Evolutionary conservation across 2,888 invertebrate species (phyloP), one percentile per base, ranked within the genome.

Genomic region (Cephalotes varians): DNA sequence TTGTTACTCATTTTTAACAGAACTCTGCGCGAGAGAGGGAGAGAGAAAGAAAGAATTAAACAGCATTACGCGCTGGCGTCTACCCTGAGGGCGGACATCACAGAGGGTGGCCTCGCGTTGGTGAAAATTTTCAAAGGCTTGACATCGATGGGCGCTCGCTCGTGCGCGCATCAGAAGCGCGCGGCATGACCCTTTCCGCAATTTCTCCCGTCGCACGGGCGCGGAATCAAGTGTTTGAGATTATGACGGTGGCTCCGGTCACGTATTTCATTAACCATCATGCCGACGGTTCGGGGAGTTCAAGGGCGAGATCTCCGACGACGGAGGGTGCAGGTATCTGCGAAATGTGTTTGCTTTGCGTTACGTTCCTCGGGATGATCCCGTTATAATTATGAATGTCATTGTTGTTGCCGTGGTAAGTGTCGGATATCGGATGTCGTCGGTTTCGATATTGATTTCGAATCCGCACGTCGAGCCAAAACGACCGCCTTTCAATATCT

Each of bases 231-330:
- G 94, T 93, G 94, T 94, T 94, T 93, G 93, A 94, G 94, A 94
- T 94, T 94, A 94, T 94, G 94, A 94, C 93, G 92, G 88, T 92
- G 91, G 92, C 92, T 93, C 92, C 93, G 94, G 94, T 94, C 94
- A 94, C 94, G 94, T 94, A 94, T 94, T 94, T 94, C 94, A 94
- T 94, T 94, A 94, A 93, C 93, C 93, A 91, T 92, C 92, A 91
- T 89, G 90, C 91, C 91, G 82, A 88, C 86, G 89, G 89, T 86
- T 85, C 85, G 71, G 84, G 87, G 80, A 81, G 85, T 86, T 71
- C 56, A 72, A 72, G 77, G 88, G 74, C 88, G 82, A 79, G 85
- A 81, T 82, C 86, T 84, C 80, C 31, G 76, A n/a, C 58, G 40
- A 81, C 84, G 83, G 83, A 89, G 90, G 89, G 89, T 85, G 87